These are phyloP conservation scores for Acridotheres tristis DNA, from an alignment of 2,797 vertebrate genomes.

Conservation along the genomic window DNA sequence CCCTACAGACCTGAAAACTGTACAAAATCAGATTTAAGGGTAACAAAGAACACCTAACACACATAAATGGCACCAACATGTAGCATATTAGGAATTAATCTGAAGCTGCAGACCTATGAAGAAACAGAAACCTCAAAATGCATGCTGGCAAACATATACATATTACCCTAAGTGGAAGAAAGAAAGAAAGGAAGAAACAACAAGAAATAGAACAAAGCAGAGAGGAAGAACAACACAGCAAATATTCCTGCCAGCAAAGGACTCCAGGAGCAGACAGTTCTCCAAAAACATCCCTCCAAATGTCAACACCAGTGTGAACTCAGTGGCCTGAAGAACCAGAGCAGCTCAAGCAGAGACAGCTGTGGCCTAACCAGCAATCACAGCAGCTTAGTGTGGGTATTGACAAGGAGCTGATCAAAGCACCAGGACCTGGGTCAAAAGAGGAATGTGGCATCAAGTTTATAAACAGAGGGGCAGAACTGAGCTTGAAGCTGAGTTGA, in stretches of 20 bases:
- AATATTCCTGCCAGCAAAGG: neutral
- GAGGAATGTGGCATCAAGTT: neutral
- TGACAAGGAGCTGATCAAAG: neutral
- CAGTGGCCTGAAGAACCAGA: neutral
- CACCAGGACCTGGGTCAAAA: neutral
- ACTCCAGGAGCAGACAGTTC: neutral
- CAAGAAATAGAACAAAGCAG: neutral
- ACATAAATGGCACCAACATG: neutral
- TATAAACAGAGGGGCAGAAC: neutral
- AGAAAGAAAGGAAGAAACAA: neutral
- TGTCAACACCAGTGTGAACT: neutral
- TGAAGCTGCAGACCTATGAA: neutral
- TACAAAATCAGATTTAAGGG: neutral
- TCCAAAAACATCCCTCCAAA: neutral
- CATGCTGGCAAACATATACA: neutral
- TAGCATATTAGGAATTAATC: neutral
- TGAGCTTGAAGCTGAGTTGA: rapidly evolving
- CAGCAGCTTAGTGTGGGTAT: neutral
- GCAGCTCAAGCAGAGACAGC: neutral
- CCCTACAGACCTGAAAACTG: neutral
- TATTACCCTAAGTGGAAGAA: neutral
- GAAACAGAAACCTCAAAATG: neutral
- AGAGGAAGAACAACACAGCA: neutral
- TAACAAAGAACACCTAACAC: neutral
- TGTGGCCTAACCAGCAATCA: neutral